Evolutionary conservation across 2,888 invertebrate species (phyloP), one percentile per base, ranked within the genome.

Genomic region (Spodoptera exigua): DNA sequence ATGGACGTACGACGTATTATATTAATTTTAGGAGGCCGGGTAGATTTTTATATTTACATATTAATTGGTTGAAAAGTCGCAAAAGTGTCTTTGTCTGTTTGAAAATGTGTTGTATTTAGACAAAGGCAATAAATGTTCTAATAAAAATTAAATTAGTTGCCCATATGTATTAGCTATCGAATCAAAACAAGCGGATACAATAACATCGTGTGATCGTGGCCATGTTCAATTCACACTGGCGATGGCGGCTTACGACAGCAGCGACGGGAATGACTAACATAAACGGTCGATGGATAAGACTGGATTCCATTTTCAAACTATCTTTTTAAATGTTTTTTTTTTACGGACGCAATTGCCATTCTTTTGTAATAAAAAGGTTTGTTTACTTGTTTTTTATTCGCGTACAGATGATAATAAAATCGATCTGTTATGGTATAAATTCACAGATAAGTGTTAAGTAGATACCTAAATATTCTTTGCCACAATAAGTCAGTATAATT

Each of bases 301-400:
- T 41, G 61, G 48, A 68, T 68, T 66, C 69, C 54, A 61, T 61
- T 49, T 61, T 61, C 35, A 39, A 66, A 54, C 9, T 2, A 39
- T 40, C 21, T 40, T 14, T 11, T 16, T 34, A n/a, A n/a, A 2
- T 37, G 14, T 14, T 56, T 35, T 43, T 49, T 27, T 27, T 0
- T 34, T 21, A 34, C n/a, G n/a, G n/a, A n/a, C n/a, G n/a, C n/a
- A 27, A 7, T 27, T 27, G 27, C 9, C 3, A 3, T 18, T 18
- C 3, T 18, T 18, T 18, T 2, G 2, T 3, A 5, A 21, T 5
- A 21, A 21, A 21, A 21, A 21, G 27, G 27, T 9, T 27, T 27
- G 4, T 9, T 27, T 27, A 7, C 27, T 5, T 27, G 5, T 27
- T 14, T 40, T 17, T 2, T 39, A 3, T 18, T 18, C 3, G 2